A percentile compares a stretch with the other conserved stretches of the same genome.
phyloP scores from a whole-genome alignment of 2,888 invertebrate genomes.

The Lepidocyrtoides sp. region DNA sequence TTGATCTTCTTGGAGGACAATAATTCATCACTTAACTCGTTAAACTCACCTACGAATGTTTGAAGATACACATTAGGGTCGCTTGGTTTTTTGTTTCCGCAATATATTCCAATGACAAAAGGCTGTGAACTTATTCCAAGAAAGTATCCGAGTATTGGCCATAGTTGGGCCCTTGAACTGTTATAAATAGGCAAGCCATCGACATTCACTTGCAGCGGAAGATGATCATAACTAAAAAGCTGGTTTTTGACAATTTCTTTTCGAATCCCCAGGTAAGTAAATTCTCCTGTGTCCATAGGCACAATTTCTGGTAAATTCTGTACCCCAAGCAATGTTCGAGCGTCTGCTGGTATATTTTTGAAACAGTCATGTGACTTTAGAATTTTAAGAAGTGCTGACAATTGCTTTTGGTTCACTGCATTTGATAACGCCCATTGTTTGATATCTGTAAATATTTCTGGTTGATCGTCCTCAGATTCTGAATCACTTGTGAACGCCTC shows the following conservation, averaged over 20 bases:
- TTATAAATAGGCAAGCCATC: constrained; percentile 59
- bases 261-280: background rate
- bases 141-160: constrained; percentile 32
- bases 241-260: background rate
- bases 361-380: background rate
- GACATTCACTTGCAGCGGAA: constrained; percentile 39
- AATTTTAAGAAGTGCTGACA: constrained; percentile 3
- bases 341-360: background rate
- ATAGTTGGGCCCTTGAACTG: constrained; percentile 20
- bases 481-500: background rate
- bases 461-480: background rate
- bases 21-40: no score
- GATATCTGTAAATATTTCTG: background rate
- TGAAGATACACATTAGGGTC: background rate
- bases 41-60: constrained; percentile 2
- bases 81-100: constrained; percentile 6
- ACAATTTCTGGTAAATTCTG: background rate
- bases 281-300: background rate
- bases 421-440: background rate
- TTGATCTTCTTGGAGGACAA: no score
- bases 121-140: background rate
- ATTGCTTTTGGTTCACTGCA: constrained; percentile 20
- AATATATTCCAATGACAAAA: constrained; percentile 37
- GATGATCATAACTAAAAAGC: background rate
- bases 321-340: background rate